phyloP scores from a whole-genome alignment of 2,113 vertebrate species.

The Gallinago paraguaiae region DNA sequence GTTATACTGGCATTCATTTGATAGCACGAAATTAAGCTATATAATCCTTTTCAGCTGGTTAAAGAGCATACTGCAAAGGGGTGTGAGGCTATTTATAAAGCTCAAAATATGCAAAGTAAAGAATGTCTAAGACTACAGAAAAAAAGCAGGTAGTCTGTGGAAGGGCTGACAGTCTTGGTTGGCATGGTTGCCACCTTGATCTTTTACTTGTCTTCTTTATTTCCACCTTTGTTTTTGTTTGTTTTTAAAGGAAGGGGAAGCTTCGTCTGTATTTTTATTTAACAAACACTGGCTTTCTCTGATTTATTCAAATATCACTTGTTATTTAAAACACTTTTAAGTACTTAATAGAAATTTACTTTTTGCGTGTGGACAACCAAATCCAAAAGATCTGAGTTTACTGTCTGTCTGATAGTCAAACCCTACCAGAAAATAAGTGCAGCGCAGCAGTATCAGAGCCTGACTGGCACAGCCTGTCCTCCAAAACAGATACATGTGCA shows the following conservation, averaged over 20 bases:
- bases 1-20: slow-evolving; percentile 36
- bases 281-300: neutral
- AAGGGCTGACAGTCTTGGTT: neutral
- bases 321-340: neutral
- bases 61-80: slow-evolving; percentile 54
- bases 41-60: slow-evolving; percentile 73
- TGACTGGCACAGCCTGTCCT: neutral
- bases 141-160: neutral
- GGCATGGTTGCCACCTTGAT: neutral
- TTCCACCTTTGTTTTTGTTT: fast-evolving
- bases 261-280: neutral
- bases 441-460: neutral
- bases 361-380: neutral
- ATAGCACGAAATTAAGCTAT: slow-evolving; percentile 49
- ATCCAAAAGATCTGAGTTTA: neutral
- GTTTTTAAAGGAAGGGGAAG: neutral
- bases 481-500: neutral
- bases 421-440: neutral
- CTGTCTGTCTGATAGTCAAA: neutral
- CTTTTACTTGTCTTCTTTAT: neutral
- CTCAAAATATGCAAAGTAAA: slow-evolving; percentile 34
- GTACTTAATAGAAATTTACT: neutral
- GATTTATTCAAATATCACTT: neutral
- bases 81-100: slow-evolving; percentile 45
- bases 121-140: slow-evolving; percentile 1